Evolutionary conservation across 2,888 invertebrate genomes (phyloP), one percentile per base, ranked within the genome.

Genomic region (Lasioglossum morio): DNA sequence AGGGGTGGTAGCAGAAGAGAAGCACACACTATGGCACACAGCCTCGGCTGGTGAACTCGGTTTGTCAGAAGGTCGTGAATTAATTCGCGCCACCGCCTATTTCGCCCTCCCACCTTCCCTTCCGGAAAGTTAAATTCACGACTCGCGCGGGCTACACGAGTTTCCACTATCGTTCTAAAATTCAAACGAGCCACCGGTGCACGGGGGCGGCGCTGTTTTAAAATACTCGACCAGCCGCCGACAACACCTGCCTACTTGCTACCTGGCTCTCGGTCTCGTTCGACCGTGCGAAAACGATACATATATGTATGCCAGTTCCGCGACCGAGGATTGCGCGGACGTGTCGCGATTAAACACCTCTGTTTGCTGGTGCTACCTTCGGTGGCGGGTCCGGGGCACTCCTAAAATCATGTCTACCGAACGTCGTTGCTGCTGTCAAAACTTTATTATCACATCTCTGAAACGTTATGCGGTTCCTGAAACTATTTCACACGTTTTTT

Each of bases 151-250:
- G 91, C 85, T 92, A 92, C 92, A 92, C 87, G 90, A 89, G 88
- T 92, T 92, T 92, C 90, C 92, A 92, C 92, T 92, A 92, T 90
- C 92, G 90, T 88, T 92, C 86, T 90, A 91, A 92, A 92, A 92
- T 92, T 92, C 91, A 91, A 92, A 92, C 92, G 92, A 92, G 87
- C 83, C 78, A 84, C 76, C 73, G 82, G 85, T 77, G 86, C 82
- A 89, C 86, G 86, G 69, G 86, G 82, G 87, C 86, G 89, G 66
- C 77, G 86, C 85, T 85, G 82, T 89, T 89, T 91, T 91, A 89
- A 91, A 91, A 91, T 85, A 88, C 85, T 84, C 85, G 69, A 73
- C 77, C 82, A 81, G 70, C 73, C 78, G 70, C 66, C 74, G 57
- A 77, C 77, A 77, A 73, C 72, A 73, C 72, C 72, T 73, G 72